phyloP scores from a whole-genome alignment of 2,797 vertebrate genomes.

The Lindbergichthys nudifrons region DNA sequence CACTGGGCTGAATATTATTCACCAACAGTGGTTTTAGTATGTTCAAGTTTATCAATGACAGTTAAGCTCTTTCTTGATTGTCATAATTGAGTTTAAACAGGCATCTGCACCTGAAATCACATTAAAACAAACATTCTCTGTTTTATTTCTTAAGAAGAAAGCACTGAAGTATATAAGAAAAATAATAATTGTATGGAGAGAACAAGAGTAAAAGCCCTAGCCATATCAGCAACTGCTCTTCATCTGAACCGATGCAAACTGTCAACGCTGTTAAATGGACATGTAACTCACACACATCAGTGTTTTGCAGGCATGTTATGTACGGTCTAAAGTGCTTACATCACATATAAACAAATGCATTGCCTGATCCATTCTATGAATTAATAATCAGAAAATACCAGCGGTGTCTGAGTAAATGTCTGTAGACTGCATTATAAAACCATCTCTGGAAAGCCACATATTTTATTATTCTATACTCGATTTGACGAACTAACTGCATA shows the following conservation, averaged over 20 bases:
- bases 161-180: constrained; percentile 2
- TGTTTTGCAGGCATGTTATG: not conserved
- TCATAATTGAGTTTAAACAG: not conserved
- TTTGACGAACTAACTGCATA: constrained; percentile 8
- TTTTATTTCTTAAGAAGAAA: constrained; percentile 11
- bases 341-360: constrained; percentile 9
- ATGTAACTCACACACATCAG: not conserved
- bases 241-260: not conserved
- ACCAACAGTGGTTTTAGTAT: not conserved
- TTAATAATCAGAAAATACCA: constrained; percentile 49
- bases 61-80: not conserved
- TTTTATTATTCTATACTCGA: not conserved
- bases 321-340: constrained; percentile 4
- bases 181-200: no score
- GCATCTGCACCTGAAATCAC: not conserved
- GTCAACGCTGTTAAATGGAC: not conserved
- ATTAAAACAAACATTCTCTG: not conserved
- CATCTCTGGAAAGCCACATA: constrained; percentile 20
- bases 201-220: no score
- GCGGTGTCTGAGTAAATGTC: constrained; percentile 27
- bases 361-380: constrained; percentile 41
- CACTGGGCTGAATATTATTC: not conserved
- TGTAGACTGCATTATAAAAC: constrained; percentile 32
- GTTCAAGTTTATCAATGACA: not conserved
- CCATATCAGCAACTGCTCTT: not conserved